These are phyloP conservation scores for Cherax quadricarinatus DNA, from an alignment of 1,140 invertebrate genomes.

Conservation along the genomic window DNA sequence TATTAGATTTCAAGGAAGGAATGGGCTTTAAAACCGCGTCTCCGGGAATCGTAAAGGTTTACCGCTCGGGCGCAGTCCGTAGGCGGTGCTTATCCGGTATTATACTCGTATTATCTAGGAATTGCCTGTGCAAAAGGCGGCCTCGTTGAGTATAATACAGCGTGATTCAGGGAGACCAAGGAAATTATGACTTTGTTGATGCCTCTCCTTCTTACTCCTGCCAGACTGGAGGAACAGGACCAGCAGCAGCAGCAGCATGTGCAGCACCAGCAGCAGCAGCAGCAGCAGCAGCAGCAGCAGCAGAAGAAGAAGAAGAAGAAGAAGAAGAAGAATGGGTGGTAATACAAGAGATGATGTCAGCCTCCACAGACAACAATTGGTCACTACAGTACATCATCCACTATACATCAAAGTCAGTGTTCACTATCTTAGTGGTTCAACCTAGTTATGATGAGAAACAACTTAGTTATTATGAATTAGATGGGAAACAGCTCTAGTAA, in stretches of 20 bases:
- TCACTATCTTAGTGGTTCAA: too few species aligned
- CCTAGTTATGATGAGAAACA: too few species aligned
- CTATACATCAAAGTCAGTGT: too few species aligned
- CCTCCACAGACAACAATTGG: too few species aligned
- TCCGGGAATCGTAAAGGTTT: slow-evolving; percentile 16
- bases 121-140: not conserved
- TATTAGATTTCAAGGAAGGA: slow-evolving; percentile 42
- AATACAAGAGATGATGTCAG: not conserved
- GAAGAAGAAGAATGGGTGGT: not conserved
- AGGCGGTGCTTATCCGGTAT: slow-evolving; percentile 22
- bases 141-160: not conserved
- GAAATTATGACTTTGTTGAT: too few species aligned
- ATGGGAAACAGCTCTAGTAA: too few species aligned
- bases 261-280: not conserved
- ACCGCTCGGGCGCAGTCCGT: not conserved
- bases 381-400: too few species aligned
- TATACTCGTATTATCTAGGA: slow-evolving; percentile 27
- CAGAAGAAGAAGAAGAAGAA: not conserved
- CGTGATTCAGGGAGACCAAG: too few species aligned
- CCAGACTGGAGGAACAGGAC: not conserved
- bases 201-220: too few species aligned
- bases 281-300: not conserved
- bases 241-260: not conserved
- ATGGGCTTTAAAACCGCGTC: slow-evolving; percentile 33
- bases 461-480: too few species aligned